Base-by-base conservation (phyloP, 37 sponge, comb jelly and placozoan genomes). In the Theonella swinhoei region DNA sequence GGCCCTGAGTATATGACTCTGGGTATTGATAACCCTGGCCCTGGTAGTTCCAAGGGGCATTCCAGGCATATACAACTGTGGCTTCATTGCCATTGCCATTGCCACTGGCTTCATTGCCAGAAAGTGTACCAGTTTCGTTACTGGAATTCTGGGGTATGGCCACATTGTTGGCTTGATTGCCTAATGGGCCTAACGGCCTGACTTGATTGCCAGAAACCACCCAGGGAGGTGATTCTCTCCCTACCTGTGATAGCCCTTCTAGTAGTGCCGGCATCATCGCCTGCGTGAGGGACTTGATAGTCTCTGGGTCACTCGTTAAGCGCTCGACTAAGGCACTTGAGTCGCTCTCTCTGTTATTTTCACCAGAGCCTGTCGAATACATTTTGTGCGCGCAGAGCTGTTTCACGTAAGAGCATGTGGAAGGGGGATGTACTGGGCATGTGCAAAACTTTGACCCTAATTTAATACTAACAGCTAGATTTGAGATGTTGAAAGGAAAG, bases 401-500 rank as follows among this genome's bases (percentile, higher is more conserved):
- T 1, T 22, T 32, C 11, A n/a, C 2, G 41, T 43, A 24, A 29
- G 4, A 42, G 39, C 2, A 4, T n/a, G n/a, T n/a, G n/a, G n/a
- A n/a, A n/a, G n/a, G n/a, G n/a, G n/a, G n/a, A n/a, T n/a, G n/a
- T n/a, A n/a, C n/a, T n/a, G n/a, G n/a, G n/a, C n/a, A n/a, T n/a
- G n/a, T n/a, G n/a, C n/a, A n/a, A n/a, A n/a, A n/a, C n/a, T n/a
- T n/a, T n/a, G n/a, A n/a, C n/a, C n/a, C n/a, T n/a, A n/a, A n/a
- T n/a, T n/a, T n/a, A n/a, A n/a, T n/a, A n/a, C n/a, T n/a, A n/a
- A n/a, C n/a, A n/a, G n/a, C n/a, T n/a, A n/a, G n/a, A n/a, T 24
- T 1, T 29, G 72, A 73, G 74, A 42, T 73, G 74, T 73, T 73
- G 74, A 73, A 73, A 73, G 47, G 74, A 73, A n/a, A n/a, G n/a